Base-by-base conservation (phyloP, 1,140 invertebrate species). In the Probaryconus sp. region DNA sequence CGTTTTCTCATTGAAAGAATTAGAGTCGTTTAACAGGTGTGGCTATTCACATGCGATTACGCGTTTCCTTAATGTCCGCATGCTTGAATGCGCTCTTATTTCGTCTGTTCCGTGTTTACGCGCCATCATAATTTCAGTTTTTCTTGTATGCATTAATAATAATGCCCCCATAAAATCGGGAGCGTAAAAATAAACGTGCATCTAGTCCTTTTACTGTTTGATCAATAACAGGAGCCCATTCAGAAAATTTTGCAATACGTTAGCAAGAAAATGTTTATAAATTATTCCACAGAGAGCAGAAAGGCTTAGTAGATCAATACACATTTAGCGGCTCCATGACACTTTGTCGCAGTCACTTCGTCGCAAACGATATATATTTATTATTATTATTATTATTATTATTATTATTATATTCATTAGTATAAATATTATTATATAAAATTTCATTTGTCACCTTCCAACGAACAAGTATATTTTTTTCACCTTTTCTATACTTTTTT, bases 31-130 rank as follows among this genome's bases (percentile, higher is more conserved):
- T 26, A 37, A 31, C 40, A 53, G 38, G 37, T 51, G 63, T 58
- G 63, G 45, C 51, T 50, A 33, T 58, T 68, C 63, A 58, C 63
- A 67, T 17, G 43, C 40, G 38, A 55, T 47, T 35, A 45, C 38
- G 28, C 40, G 26, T 21, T 42, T 31, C 5, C 14, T 45, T 48
- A 56, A 55, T 30, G 24, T 48, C 51, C 24, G 28, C 58, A 9
- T 31, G 43, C 21, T 17, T 42, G 18, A 14, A 3, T 42, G 43
- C 43, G 18, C 31, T 17, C 5, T 28, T 16, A 16, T 45, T 31
- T 45, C 14, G 51, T 56, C 10, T 1, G 13, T 47, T 47, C 18
- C 37, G 45, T 50, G 45, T 42, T 38, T 24, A 31, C 37, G 43
- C 14, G 24, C 43, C 42, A 47, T 58, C 55, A 58, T 47, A 61